A percentile compares a stretch with the other conserved stretches of the same genome.
phyloP scores from a whole-genome alignment of 2,888 invertebrate species.

The Choreutis nemorana region DNA sequence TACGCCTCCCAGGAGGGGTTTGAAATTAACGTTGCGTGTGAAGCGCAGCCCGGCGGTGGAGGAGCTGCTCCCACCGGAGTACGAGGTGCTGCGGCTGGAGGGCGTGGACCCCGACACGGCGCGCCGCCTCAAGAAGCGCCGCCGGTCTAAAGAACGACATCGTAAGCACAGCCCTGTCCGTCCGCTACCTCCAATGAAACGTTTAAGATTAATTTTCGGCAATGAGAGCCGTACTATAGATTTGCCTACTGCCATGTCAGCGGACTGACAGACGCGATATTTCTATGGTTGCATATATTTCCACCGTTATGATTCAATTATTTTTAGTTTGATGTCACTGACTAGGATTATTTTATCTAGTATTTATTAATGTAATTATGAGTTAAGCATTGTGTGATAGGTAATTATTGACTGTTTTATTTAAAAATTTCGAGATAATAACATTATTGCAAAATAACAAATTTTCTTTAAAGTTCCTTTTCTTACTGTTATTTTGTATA shows the following conservation, averaged over 20 bases:
- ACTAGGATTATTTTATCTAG: constrained; percentile 57
- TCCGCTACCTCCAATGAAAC: constrained; percentile 80
- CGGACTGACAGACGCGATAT: constrained; percentile 60
- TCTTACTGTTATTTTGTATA: too few species aligned
- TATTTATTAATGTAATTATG: constrained; percentile 56
- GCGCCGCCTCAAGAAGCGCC: constrained; percentile 64
- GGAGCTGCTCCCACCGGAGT: constrained; percentile 83
- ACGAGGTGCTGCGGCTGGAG: constrained; percentile 84
- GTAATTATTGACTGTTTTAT: constrained; percentile 34
- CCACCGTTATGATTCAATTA: constrained; percentile 62
- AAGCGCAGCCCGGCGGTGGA: constrained; percentile 87
- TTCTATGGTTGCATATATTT: constrained; percentile 51
- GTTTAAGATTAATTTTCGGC: constrained; percentile 86
- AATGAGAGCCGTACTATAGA: constrained; percentile 90
- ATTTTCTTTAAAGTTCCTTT: too few species aligned
- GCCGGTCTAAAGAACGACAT: constrained; percentile 53
- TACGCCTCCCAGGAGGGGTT: constrained; percentile 68
- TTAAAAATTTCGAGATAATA: constrained; percentile 44
- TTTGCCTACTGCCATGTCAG: constrained; percentile 78
- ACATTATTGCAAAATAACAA: too few species aligned
- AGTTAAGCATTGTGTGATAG: constrained; percentile 48
- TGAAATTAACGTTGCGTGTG: constrained; percentile 85
- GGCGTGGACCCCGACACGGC: constrained; percentile 71
- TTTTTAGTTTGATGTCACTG: constrained; percentile 63
- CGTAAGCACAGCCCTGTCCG: constrained; percentile 61